phyloP scores from a whole-genome alignment of 2,888 invertebrate species.

The Drosophila flavopinicola region DNA sequence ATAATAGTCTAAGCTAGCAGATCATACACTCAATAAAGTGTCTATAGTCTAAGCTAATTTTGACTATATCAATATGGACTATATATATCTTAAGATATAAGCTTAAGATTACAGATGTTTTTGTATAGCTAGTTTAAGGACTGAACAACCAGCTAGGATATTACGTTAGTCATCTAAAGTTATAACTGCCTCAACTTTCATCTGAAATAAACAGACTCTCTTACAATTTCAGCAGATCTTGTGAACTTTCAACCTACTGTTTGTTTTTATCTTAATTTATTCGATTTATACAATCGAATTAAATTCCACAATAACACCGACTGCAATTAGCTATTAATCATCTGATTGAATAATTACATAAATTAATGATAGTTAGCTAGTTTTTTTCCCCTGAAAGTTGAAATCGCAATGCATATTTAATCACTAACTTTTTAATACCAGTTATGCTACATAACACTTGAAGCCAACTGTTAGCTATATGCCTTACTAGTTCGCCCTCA shows the following conservation, averaged over 20 bases:
- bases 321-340: constrained; percentile 49
- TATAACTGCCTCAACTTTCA: too few species aligned
- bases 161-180: too few species aligned
- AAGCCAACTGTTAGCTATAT: not conserved
- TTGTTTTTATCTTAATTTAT: constrained; percentile 19
- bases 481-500: constrained; percentile 10
- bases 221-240: too few species aligned
- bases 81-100: too few species aligned
- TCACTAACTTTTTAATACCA: constrained; percentile 1
- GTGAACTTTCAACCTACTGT: constrained; percentile 3
- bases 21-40: too few species aligned
- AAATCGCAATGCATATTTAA: constrained; percentile 12
- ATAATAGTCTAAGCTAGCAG: too few species aligned
- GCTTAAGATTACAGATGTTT: too few species aligned
- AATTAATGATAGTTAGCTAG: constrained; percentile 23
- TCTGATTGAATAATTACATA: constrained; percentile 50
- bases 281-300: constrained; percentile 13
- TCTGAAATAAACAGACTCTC: too few species aligned
- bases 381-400: constrained; percentile 19
- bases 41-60: too few species aligned
- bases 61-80: too few species aligned
- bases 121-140: too few species aligned
- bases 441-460: constrained; percentile 9
- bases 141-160: too few species aligned
- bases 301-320: not conserved